phyloP scores from a whole-genome alignment of 2,113 vertebrate genomes.

The Neolamprologus falcicula region DNA sequence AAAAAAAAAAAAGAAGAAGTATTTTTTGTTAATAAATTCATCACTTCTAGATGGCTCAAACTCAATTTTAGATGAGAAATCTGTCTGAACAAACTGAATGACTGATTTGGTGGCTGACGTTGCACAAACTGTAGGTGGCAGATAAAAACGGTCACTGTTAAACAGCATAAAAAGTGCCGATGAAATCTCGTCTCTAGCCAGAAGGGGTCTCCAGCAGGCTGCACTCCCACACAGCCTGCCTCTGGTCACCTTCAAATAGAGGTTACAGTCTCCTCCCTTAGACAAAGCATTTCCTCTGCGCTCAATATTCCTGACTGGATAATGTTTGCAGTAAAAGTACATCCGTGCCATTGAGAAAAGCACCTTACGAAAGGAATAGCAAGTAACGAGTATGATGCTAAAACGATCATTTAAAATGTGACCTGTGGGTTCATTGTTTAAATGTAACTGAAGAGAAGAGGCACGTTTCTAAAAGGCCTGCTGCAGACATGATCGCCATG shows the following conservation, averaged over 20 bases:
- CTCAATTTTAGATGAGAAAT: neutral
- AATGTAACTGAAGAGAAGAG: neutral
- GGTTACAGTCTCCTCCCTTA: constrained; percentile 54
- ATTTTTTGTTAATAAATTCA: neutral
- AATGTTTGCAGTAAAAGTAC: neutral
- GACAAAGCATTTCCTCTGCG: constrained; percentile 23
- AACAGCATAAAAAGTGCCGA: neutral
- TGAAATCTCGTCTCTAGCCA: constrained; percentile 30
- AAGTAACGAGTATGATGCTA: neutral
- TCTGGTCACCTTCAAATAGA: constrained; percentile 70
- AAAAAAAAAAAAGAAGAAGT: fast-evolving
- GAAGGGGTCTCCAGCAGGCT: constrained; percentile 55
- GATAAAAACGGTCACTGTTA: neutral
- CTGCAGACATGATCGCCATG: neutral
- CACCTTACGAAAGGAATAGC: neutral
- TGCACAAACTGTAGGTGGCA: neutral
- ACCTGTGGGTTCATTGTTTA: neutral
- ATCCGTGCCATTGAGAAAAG: neutral
- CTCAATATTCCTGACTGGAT: constrained; percentile 6
- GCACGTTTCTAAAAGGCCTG: neutral
- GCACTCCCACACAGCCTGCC: neutral
- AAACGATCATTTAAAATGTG: constrained; percentile 12
- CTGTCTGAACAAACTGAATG: neutral
- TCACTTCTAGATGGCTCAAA: neutral
- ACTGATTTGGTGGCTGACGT: neutral